Evolutionary conservation across 2,113 vertebrate genomes (phyloP).

Genomic region (Gymnorhina tibicen): DNA sequence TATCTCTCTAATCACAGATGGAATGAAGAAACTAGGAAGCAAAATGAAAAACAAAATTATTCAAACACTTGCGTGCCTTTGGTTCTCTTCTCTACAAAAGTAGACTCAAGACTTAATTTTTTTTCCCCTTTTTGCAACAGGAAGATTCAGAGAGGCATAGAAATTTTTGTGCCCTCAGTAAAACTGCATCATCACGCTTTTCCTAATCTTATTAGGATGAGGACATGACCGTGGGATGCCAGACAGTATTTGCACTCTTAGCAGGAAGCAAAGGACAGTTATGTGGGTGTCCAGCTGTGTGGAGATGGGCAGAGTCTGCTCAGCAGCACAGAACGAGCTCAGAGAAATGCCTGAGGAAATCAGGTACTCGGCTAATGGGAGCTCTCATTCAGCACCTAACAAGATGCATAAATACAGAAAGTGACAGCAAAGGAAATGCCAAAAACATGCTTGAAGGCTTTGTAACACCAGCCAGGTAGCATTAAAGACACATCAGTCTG

Average conservation of each 20-base stretch:
- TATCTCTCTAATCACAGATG: neutral
- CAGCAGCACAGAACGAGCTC: neutral
- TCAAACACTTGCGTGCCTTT: neutral
- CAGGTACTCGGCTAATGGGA: neutral
- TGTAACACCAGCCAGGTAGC: neutral
- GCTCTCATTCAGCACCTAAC: neutral
- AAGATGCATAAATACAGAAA: neutral
- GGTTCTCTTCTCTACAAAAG: neutral
- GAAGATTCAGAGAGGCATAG: neutral
- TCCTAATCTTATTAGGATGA: neutral
- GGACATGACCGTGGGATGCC: neutral
- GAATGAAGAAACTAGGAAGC: neutral
- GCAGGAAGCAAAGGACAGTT: neutral
- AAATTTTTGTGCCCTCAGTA: neutral
- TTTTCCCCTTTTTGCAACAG: neutral
- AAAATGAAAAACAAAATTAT: neutral
- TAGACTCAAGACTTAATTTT: neutral
- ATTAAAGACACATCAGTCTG: neutral
- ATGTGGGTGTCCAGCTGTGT: neutral
- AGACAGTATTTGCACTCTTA: neutral
- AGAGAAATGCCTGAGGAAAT: neutral
- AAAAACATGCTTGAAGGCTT: conserved; percentile 22
- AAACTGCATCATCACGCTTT: neutral
- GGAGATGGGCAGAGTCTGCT: neutral
- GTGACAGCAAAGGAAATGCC: conserved; percentile 1